Conservation (phyloP, 2,113 vertebrate genomes). For the Nibea coibor region DNA sequence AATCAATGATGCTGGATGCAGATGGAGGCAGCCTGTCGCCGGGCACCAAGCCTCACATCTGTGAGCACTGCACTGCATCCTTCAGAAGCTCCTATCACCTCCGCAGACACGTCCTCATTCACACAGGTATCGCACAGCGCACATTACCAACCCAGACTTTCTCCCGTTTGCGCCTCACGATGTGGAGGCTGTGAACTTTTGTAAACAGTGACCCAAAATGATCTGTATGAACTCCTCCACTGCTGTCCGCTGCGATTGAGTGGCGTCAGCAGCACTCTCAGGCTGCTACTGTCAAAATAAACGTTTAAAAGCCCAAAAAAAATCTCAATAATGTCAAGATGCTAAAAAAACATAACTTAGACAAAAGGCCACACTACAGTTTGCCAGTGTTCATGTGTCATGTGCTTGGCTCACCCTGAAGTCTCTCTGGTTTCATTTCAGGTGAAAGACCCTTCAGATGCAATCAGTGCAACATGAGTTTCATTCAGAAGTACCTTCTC, state of each 20-base stretch:
- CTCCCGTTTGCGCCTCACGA: not conserved
- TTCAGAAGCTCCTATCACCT: constrained; percentile 98
- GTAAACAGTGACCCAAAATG: no score
- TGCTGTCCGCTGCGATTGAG: no score
- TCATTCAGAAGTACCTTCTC: constrained; percentile 99
- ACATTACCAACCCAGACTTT: not conserved
- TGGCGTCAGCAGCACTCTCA: no score
- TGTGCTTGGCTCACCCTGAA: no score
- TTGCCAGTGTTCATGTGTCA: no score
- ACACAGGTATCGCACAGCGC: constrained; percentile 86
- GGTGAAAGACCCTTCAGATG: constrained; percentile 98
- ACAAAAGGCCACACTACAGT: no score
- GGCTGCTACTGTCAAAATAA: no score
- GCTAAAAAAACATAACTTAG: no score
- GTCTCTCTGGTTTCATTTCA: constrained; percentile 48
- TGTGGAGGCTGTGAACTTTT: not conserved
- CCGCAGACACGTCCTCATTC: constrained; percentile 97
- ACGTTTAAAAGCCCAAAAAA: no score
- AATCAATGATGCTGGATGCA: constrained; percentile 87
- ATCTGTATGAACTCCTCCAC: no score
- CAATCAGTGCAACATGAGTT: constrained; percentile 99
- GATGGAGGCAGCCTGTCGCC: constrained; percentile 90
- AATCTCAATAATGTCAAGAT: no score
- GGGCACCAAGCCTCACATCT: constrained; percentile 95
- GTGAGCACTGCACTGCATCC: constrained; percentile 95